Base-by-base conservation (phyloP, 2,797 vertebrate species). In the Agapornis canus region DNA sequence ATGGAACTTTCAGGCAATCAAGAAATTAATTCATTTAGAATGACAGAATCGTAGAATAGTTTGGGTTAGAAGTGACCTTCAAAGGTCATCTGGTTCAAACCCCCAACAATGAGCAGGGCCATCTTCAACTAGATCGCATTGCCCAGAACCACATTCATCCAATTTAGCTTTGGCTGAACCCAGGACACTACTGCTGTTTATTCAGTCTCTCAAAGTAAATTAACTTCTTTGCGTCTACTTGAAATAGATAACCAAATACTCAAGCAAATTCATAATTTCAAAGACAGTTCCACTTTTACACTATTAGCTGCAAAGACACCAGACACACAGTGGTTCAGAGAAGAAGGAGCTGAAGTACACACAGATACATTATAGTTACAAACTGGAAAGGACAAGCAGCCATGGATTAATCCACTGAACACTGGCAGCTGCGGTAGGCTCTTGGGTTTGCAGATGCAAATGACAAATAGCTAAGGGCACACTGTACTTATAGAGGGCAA, bases 401-500 rank as follows among this genome's bases (percentile, higher is more conserved):
- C 35, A 17, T 0, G 11, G 45, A 29, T 26, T 27, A 32, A n/a
- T 12, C 25, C 49, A 6, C 60, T n/a, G 11, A 3, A 79, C 6
- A 4, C 3, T n/a, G 29, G 43, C 59, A 83, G 48, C 21, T n/a
- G 6, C 9, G 6, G n/a, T 1, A 60, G 12, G 25, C 69, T 51
- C 39, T 42, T 19, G 12, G 48, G 11, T 19, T 27, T 66, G n/a
- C 71, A 49, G 75, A 29, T 18, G 10, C 43, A 48, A 70, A 81
- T 3, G 4, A 54, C 18, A 64, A 54, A 68, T 4, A 56, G 17
- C 12, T 29, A 45, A 14, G 32, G 54, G n/a, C 43, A 76, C 10
- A 10, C 5, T 11, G 10, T 4, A 12, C 21, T 23, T 45, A 32
- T 0, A n/a, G 11, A 7, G 19, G 13, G 4, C 8, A 42, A 57